Percentiles rank a stretch among this genome's conserved stretches.
Conservation (phyloP, 1,140 invertebrate genomes). For the Hylaeus anthracinus region DNA sequence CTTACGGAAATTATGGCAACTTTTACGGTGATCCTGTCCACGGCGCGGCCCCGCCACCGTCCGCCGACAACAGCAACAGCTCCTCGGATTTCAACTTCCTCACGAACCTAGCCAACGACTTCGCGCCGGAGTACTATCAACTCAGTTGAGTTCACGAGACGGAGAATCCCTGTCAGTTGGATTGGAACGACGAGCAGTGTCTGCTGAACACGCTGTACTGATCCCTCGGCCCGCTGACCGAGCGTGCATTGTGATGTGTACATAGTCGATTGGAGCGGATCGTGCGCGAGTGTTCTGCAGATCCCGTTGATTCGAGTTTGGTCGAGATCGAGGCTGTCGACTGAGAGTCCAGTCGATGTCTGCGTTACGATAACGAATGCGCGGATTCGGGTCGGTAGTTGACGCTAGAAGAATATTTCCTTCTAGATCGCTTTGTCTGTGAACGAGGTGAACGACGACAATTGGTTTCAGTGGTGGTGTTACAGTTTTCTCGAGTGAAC, state of each 20-base stretch:
- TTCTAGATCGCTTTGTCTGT: too few relatives aligned
- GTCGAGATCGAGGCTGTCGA: neutral
- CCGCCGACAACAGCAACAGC: constrained; percentile 91
- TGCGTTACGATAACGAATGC: too few relatives aligned
- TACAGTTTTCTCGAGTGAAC: too few relatives aligned
- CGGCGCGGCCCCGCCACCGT: constrained; percentile 80
- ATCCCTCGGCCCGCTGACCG: constrained; percentile 18
- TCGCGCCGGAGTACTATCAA: constrained; percentile 95
- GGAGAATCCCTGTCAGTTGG: constrained; percentile 70
- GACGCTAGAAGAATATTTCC: too few relatives aligned
- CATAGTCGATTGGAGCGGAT: constrained; percentile 9
- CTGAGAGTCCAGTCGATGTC: too few relatives aligned
- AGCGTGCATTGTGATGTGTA: constrained; percentile 45
- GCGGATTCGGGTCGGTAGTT: too few relatives aligned
- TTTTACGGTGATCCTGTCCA: constrained; percentile 84
- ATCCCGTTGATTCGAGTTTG: neutral
- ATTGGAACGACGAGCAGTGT: constrained; percentile 78
- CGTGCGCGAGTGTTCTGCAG: neutral
- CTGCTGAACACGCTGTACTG: constrained; percentile 77
- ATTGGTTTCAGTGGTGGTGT: too few relatives aligned
- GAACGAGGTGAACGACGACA: too few relatives aligned
- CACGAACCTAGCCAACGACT: constrained; percentile 94
- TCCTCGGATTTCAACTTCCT: constrained; percentile 96
- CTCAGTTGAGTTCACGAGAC: constrained; percentile 82
- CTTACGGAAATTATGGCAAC: constrained; percentile 86